Percentiles rank a stretch among this genome's conserved stretches.
phyloP scores from a whole-genome alignment of 2,797 vertebrate species.

The Hydrocynus forskahlii region DNA sequence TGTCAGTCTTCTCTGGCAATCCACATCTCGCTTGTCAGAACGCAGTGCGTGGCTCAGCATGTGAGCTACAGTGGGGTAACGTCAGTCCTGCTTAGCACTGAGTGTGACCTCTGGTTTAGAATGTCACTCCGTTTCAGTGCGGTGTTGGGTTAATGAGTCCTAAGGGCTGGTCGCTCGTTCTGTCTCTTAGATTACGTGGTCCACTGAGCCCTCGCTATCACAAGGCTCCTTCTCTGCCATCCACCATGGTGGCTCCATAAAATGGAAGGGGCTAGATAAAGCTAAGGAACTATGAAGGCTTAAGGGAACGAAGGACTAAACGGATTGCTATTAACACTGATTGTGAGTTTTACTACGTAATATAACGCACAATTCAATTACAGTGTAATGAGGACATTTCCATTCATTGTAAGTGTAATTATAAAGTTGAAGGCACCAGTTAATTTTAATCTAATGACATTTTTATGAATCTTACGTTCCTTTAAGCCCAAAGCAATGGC shows the following conservation, averaged over 20 bases:
- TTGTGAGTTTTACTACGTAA: slow-evolving; percentile 26
- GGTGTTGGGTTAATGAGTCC: slow-evolving; percentile 60
- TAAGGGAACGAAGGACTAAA: background rate
- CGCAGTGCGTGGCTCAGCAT: slow-evolving; percentile 1
- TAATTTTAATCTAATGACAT: slow-evolving; percentile 19
- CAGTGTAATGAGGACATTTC: slow-evolving; percentile 14
- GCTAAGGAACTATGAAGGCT: background rate
- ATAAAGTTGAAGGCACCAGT: background rate
- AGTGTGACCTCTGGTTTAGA: slow-evolving; percentile 47
- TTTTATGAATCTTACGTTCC: slow-evolving; percentile 16
- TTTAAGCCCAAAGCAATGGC: slow-evolving; percentile 6
- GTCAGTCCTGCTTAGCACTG: slow-evolving; percentile 47
- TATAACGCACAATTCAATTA: slow-evolving; percentile 21
- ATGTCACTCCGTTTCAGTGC: slow-evolving; percentile 56
- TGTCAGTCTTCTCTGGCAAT: slow-evolving; percentile 21
- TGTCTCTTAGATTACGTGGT: slow-evolving; percentile 58
- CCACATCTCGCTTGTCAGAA: background rate
- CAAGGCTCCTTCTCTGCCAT: slow-evolving; percentile 22
- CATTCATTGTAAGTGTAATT: slow-evolving; percentile 1
- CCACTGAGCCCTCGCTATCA: slow-evolving; percentile 56
- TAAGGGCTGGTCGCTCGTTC: slow-evolving; percentile 48
- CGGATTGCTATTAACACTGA: slow-evolving; percentile 8
- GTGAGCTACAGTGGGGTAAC: slow-evolving; percentile 31
- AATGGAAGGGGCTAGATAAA: slow-evolving; percentile 25
- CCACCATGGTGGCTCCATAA: slow-evolving; percentile 21